Percentiles rank a stretch among this genome's conserved stretches.
phyloP scores from a whole-genome alignment of 2,888 invertebrate species.

The Hofmannophila pseudospretella region DNA sequence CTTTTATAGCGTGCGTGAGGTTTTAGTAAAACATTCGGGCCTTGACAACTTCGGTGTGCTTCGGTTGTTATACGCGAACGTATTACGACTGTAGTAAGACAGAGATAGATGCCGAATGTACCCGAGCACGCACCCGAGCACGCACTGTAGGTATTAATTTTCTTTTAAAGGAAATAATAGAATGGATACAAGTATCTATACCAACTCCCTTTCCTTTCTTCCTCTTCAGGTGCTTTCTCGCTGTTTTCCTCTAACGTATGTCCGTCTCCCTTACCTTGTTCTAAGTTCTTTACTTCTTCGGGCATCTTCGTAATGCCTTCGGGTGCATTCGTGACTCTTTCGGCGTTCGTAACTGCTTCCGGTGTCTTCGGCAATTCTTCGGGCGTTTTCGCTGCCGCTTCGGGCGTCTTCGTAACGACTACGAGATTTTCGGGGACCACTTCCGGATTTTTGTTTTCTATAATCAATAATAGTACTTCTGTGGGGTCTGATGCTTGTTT shows the following conservation, averaged over 20 bases:
- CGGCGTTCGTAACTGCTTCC: neutral
- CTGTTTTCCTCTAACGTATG: constrained; percentile 8
- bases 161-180: constrained; percentile 1
- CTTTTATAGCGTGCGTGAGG: neutral
- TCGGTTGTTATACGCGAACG: too few species aligned
- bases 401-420: neutral
- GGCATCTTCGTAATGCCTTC: neutral
- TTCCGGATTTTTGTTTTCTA: neutral
- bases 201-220: constrained; percentile 17
- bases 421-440: neutral
- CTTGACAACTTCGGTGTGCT: too few species aligned
- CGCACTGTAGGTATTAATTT: neutral
- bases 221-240: constrained; percentile 17
- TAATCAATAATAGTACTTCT: neutral
- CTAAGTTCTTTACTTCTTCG: neutral
- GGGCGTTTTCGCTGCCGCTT: neutral
- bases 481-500: neutral
- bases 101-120: too few species aligned
- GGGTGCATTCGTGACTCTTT: neutral
- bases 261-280: too few species aligned
- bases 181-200: constrained; percentile 1
- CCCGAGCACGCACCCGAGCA: too few species aligned
- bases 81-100: too few species aligned
- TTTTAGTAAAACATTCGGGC: too few species aligned
- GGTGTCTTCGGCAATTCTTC: neutral